A percentile compares a stretch with the other conserved stretches of the same genome.
These are phyloP conservation scores for Mimachlamys varia DNA, from an alignment of 2,888 invertebrate species.

Conservation along the genomic window DNA sequence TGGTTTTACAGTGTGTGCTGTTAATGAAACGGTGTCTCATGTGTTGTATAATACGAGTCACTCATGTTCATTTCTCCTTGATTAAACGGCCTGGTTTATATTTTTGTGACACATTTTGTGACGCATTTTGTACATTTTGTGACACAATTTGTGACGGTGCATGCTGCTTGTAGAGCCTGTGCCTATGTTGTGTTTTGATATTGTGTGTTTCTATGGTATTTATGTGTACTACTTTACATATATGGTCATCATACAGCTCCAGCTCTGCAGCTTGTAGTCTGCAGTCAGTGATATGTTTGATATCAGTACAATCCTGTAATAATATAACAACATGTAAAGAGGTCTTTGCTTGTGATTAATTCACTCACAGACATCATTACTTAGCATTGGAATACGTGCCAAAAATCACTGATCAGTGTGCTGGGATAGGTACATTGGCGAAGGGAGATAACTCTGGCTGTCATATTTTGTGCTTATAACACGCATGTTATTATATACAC, in stretches of 20 bases:
- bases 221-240: too few relatives aligned
- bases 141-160: too few relatives aligned
- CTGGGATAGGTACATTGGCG: background rate
- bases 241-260: too few relatives aligned
- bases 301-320: background rate
- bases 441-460: slow-evolving; percentile 28
- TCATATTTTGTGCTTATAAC: background rate
- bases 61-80: background rate
- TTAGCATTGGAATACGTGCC: background rate
- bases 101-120: too few relatives aligned
- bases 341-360: background rate
- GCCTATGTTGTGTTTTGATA: too few relatives aligned
- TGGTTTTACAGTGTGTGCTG: background rate
- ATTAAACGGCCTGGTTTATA: too few relatives aligned
- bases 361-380: background rate
- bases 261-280: background rate
- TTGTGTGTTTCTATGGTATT: too few relatives aligned
- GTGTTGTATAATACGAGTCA: background rate
- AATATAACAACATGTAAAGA: background rate
- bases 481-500: background rate
- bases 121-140: too few relatives aligned
- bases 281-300: background rate
- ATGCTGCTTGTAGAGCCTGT: background rate
- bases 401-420: background rate
- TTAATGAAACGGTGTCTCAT: background rate